phyloP scores from a whole-genome alignment of 2,888 invertebrate species.

The Plagodis pulveraria region DNA sequence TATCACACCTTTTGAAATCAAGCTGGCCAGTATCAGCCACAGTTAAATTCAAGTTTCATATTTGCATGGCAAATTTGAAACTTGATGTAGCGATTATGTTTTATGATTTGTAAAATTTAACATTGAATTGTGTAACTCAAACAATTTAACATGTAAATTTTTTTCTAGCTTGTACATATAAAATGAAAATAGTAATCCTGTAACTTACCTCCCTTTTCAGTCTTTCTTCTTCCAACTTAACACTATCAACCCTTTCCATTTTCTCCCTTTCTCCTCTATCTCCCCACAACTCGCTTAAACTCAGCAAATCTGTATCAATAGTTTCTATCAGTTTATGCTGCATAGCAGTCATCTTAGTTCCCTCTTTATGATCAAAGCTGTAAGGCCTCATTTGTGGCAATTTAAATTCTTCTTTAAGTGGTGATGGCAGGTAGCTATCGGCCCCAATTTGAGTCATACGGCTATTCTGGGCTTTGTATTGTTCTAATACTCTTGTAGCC shows the following conservation, averaged over 20 bases:
- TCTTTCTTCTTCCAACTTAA: conserved; percentile 90
- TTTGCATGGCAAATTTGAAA: too few relatives aligned
- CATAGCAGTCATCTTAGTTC: conserved; percentile 45
- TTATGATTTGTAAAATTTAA: too few relatives aligned
- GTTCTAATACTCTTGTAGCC: conserved; percentile 74
- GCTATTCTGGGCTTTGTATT: conserved; percentile 69
- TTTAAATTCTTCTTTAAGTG: conserved; percentile 69
- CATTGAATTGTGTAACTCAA: too few relatives aligned
- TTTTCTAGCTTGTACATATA: too few relatives aligned
- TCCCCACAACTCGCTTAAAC: conserved; percentile 88
- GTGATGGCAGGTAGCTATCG: conserved; percentile 54
- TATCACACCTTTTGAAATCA: too few relatives aligned
- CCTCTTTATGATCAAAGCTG: conserved; percentile 54
- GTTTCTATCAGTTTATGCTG: conserved; percentile 65
- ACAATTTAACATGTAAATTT: too few relatives aligned
- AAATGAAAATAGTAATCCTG: too few relatives aligned
- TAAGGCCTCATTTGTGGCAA: conserved; percentile 76
- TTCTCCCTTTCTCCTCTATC: conserved; percentile 62
- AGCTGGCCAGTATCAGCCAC: too few relatives aligned
- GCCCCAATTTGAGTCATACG: conserved; percentile 53
- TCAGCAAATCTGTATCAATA: conserved; percentile 76
- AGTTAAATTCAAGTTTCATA: too few relatives aligned
- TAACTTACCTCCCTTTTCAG: conserved; percentile 88
- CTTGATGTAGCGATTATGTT: too few relatives aligned
- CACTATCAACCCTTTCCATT: conserved; percentile 64